Conservation (phyloP, 2,797 vertebrate genomes). For the Margarornis squamiger region DNA sequence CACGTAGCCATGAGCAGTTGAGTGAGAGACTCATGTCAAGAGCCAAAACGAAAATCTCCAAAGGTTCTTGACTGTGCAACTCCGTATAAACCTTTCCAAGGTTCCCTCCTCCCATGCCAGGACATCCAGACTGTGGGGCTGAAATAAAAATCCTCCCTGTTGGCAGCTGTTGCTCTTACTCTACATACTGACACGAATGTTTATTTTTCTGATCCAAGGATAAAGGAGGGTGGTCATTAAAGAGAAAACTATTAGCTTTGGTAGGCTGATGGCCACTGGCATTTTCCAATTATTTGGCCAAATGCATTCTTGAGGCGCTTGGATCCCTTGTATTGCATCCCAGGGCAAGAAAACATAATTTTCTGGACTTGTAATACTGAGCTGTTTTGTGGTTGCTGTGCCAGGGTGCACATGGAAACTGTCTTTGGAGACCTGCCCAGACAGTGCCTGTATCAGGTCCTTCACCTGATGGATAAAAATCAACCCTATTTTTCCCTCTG, state of each 20-base stretch:
- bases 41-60: not conserved
- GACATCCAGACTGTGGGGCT: not conserved
- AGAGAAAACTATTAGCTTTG: not conserved
- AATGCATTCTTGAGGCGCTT: not conserved
- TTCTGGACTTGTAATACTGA: fast-evolving
- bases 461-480: not conserved
- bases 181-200: not conserved
- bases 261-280: not conserved
- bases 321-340: not conserved
- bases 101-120: not conserved
- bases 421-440: not conserved
- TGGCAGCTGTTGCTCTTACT: not conserved
- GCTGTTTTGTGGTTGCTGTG: not conserved
- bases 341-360: not conserved
- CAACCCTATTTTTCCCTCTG: not conserved
- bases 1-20: not conserved
- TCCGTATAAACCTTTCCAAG: not conserved
- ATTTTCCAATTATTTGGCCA: not conserved
- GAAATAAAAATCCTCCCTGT: not conserved
- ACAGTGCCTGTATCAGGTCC: not conserved
- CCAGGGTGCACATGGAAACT: not conserved
- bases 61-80: not conserved
- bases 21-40: not conserved
- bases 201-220: not conserved
- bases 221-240: not conserved